phyloP scores from a whole-genome alignment of 2,888 invertebrate species.

The Chymomyza procnemis region DNA sequence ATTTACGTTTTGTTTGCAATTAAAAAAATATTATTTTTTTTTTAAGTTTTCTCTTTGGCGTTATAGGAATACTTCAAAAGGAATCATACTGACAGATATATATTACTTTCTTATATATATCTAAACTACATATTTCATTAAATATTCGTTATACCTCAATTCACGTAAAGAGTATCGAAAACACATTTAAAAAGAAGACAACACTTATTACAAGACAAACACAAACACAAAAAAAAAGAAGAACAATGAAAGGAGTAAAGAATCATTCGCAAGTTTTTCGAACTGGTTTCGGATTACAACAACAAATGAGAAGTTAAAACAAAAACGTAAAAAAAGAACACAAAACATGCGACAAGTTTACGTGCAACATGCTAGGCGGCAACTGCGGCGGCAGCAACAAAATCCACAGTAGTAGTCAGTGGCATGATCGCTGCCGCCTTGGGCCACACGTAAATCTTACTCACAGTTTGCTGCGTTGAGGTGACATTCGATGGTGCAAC shows the following conservation, averaged over 20 bases:
- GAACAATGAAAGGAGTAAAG: background rate
- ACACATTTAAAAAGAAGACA: constrained; percentile 24
- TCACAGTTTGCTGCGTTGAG: constrained; percentile 75
- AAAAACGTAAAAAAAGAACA: constrained; percentile 24
- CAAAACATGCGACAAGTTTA: constrained; percentile 59
- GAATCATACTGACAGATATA: too few species aligned
- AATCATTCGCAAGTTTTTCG: background rate
- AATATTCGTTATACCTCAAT: constrained; percentile 3
- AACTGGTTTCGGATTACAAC: background rate
- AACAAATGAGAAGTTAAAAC: background rate
- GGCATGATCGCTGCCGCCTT: constrained; percentile 18
- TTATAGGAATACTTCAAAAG: too few species aligned
- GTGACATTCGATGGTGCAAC: constrained; percentile 60
- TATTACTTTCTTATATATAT: too few species aligned
- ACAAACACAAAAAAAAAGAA: background rate
- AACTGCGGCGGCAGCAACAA: constrained; percentile 18
- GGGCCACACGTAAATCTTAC: constrained; percentile 56
- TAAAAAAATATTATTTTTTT: too few species aligned
- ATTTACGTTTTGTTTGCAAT: too few species aligned
- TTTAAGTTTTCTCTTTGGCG: too few species aligned
- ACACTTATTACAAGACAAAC: constrained; percentile 8
- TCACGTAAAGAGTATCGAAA: constrained; percentile 18
- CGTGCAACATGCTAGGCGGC: constrained; percentile 40
- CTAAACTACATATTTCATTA: too few species aligned
- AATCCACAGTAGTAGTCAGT: background rate